Percentiles rank a stretch among this genome's conserved stretches.
Conservation (phyloP, 2,797 vertebrate species). For the Leuciscus waleckii region DNA sequence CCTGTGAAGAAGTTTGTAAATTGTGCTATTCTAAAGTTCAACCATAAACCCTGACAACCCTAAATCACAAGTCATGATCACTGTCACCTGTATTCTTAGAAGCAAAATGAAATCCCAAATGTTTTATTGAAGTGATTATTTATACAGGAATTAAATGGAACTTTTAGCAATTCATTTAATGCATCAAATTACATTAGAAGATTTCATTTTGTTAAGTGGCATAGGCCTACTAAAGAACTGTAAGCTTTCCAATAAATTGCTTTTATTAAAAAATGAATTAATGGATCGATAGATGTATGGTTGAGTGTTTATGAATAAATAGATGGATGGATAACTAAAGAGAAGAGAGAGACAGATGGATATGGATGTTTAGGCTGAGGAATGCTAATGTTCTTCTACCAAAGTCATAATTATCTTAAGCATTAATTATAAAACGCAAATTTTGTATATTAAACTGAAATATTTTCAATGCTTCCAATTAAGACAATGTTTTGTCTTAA, state of each 20-base stretch:
- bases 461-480: not conserved
- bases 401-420: not conserved
- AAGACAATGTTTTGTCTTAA: not conserved
- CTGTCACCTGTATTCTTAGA: slow-evolving; percentile 6
- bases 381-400: not conserved
- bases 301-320: slow-evolving; percentile 43
- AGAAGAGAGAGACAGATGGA: not conserved
- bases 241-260: slow-evolving; percentile 46
- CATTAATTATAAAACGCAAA: not conserved
- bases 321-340: not conserved
- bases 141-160: slow-evolving; percentile 24
- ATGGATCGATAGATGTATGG: slow-evolving; percentile 41
- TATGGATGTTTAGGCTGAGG: slow-evolving; percentile 14
- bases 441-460: not conserved
- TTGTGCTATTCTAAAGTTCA: not conserved
- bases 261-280: slow-evolving; percentile 43
- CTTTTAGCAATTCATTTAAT: slow-evolving; percentile 39
- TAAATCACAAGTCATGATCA: slow-evolving; percentile 15
- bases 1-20: not conserved
- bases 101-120: not conserved
- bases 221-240: slow-evolving; percentile 1
- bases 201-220: slow-evolving; percentile 47
- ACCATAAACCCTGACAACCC: not conserved
- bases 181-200: slow-evolving; percentile 41
- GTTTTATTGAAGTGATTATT: slow-evolving; percentile 43